phyloP scores from a whole-genome alignment of 1,140 invertebrate species.

The Prorops nasuta region DNA sequence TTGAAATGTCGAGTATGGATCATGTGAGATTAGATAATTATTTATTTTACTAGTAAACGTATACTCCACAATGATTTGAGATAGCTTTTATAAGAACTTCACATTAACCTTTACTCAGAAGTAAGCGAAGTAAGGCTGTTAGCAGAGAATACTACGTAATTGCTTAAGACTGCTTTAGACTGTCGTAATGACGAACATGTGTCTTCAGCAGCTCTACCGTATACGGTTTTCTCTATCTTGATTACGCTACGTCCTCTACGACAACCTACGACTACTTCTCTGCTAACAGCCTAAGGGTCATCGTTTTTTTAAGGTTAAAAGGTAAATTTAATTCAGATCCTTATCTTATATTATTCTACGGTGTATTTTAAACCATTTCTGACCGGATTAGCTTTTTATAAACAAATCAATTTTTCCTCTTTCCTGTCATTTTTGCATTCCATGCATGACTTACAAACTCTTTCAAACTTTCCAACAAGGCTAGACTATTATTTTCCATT shows the following conservation, averaged over 20 bases:
- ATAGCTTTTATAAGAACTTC: constrained; percentile 4
- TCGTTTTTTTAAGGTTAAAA: constrained; percentile 16
- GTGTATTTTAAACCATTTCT: neutral
- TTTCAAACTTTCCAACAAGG: neutral
- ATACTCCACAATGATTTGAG: constrained; percentile 15
- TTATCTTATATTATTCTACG: constrained; percentile 1
- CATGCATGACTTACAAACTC: neutral
- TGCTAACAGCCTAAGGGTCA: constrained; percentile 2
- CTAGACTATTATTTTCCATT: neutral
- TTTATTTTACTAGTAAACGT: constrained; percentile 2
- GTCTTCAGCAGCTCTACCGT: no score
- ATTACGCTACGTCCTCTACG: no score
- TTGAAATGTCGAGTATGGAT: constrained; percentile 1
- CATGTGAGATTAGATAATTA: constrained; percentile 8
- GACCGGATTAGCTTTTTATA: neutral
- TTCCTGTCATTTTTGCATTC: neutral
- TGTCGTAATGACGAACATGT: no score
- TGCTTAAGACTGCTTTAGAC: no score
- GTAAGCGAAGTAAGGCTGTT: no score
- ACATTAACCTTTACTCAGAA: no score
- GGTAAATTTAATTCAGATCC: constrained; percentile 18
- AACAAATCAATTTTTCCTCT: no score
- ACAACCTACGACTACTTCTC: no score
- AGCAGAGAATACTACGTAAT: no score
- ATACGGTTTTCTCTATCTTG: no score